A percentile compares a stretch with the other conserved stretches of the same genome.
Evolutionary conservation across 2,797 vertebrate genomes (phyloP).

Genomic region (Myotis vivesi): DNA sequence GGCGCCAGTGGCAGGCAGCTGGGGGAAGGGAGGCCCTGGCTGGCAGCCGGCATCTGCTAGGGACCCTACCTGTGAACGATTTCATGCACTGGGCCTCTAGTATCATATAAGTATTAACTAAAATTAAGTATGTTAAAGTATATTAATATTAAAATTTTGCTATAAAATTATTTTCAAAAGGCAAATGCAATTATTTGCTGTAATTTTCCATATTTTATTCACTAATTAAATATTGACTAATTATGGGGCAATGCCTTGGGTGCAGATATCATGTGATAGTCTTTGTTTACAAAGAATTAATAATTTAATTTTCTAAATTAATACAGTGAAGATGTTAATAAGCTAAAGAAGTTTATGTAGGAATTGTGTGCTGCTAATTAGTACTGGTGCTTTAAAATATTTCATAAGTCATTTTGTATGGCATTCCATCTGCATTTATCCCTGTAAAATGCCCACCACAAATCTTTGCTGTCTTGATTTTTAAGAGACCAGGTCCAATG

Average conservation of each 20-base stretch:
- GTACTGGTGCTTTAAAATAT: neutral
- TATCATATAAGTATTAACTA: neutral
- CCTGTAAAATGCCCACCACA: neutral
- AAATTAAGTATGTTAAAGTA: constrained; percentile 17
- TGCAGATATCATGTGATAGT: neutral
- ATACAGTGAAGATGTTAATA: neutral
- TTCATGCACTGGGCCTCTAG: too few species aligned
- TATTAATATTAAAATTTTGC: constrained; percentile 40
- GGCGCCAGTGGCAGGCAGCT: too few species aligned
- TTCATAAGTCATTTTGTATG: neutral
- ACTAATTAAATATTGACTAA: constrained; percentile 21
- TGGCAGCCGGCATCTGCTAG: too few species aligned
- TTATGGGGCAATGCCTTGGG: neutral
- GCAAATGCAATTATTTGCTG: neutral
- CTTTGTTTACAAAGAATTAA: constrained; percentile 29
- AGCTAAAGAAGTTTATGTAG: neutral
- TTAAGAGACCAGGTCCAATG: neutral
- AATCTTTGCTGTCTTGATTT: neutral
- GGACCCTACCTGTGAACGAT: too few species aligned
- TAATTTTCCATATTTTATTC: constrained; percentile 47
- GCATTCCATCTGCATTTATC: neutral
- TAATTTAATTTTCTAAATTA: constrained; percentile 38
- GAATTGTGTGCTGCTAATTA: neutral
- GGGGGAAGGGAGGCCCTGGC: too few species aligned
- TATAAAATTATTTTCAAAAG: constrained; percentile 1